Percentiles rank a stretch among this genome's conserved stretches.
phyloP scores from a whole-genome alignment of 2,888 invertebrate species.

The Tetragonula carbonaria region DNA sequence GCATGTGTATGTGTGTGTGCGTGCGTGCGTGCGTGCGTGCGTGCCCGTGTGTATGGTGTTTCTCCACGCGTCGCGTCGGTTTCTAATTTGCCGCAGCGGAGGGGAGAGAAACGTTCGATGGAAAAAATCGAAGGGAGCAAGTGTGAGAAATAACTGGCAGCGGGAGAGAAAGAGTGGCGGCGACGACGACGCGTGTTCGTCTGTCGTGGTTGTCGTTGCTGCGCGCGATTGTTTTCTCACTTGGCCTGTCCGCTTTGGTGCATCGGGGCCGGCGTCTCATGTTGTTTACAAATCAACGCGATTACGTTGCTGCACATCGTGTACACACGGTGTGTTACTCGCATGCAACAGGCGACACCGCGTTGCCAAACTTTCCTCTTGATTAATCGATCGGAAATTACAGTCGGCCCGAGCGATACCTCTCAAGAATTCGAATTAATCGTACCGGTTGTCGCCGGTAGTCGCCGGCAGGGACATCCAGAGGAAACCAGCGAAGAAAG shows the following conservation, averaged over 20 bases:
- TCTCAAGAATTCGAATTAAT: conserved; percentile 49
- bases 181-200: neutral
- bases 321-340: conserved; percentile 51
- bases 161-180: neutral
- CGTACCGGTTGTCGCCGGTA: conserved; percentile 18
- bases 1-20: no score
- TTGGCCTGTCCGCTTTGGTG: neutral
- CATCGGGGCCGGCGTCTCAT: conserved; percentile 1
- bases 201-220: neutral
- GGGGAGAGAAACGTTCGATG: conserved; percentile 28
- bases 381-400: conserved; percentile 79
- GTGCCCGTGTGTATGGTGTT: neutral
- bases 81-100: neutral
- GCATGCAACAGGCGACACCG: conserved; percentile 82
- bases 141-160: conserved; percentile 11
- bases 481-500: neutral
- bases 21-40: no score
- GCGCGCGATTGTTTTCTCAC: conserved; percentile 30
- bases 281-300: conserved; percentile 45
- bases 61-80: neutral
- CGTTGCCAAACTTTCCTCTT: conserved; percentile 78
- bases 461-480: neutral
- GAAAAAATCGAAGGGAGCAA: conserved; percentile 3
- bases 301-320: conserved; percentile 48
- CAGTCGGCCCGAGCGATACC: conserved; percentile 36